phyloP scores from a whole-genome alignment of 2,888 invertebrate genomes.

The Diploptera punctata region DNA sequence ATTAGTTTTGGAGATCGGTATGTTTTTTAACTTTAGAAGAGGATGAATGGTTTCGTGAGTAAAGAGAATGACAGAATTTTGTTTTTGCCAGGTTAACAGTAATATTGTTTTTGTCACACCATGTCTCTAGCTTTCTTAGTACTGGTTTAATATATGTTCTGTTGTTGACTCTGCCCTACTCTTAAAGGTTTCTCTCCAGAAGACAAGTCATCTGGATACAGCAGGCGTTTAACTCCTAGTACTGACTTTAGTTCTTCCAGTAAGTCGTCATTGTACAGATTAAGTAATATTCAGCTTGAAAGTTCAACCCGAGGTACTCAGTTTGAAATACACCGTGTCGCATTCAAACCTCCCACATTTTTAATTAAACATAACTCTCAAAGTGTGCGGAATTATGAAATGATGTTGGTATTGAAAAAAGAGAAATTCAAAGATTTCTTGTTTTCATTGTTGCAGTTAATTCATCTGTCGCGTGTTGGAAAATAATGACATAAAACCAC shows the following conservation, averaged over 20 bases:
- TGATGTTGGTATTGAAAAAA: too few relatives aligned
- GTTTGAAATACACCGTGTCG: too few relatives aligned
- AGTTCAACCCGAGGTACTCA: too few relatives aligned
- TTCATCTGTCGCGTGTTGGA: too few relatives aligned
- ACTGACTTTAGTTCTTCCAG: neutral
- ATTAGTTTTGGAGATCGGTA: neutral
- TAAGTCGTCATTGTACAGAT: too few relatives aligned
- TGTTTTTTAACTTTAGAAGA: neutral
- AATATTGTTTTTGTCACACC: neutral
- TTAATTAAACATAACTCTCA: too few relatives aligned
- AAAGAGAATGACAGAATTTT: neutral
- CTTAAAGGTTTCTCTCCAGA: neutral
- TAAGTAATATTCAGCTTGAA: too few relatives aligned
- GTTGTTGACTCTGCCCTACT: neutral
- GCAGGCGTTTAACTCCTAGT: neutral
- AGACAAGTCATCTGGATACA: neutral
- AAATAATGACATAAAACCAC: too few relatives aligned
- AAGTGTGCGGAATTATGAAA: too few relatives aligned
- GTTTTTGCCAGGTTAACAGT: neutral
- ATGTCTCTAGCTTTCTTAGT: neutral
- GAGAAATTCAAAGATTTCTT: too few relatives aligned
- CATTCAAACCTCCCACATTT: too few relatives aligned
- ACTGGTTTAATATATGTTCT: neutral
- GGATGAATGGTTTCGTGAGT: neutral
- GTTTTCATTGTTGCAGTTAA: too few relatives aligned